phyloP scores from a whole-genome alignment of 2,888 invertebrate species.

The Hedya salicella region DNA sequence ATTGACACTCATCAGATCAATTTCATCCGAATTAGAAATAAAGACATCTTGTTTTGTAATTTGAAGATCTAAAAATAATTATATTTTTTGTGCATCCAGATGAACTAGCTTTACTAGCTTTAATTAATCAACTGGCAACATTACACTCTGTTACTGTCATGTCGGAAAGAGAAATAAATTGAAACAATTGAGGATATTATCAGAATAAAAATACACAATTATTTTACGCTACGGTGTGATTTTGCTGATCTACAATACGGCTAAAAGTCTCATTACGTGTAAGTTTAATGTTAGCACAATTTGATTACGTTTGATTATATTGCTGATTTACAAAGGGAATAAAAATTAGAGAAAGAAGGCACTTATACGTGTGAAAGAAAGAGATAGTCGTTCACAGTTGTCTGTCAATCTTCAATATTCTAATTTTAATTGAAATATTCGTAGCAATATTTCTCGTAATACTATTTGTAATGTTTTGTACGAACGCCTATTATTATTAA shows the following conservation, averaged over 20 bases:
- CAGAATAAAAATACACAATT: constrained; percentile 52
- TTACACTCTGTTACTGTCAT: constrained; percentile 40
- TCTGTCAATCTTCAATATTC: constrained; percentile 55
- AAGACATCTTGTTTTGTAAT: too few relatives aligned
- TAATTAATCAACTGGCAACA: constrained; percentile 31
- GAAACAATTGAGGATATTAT: constrained; percentile 62
- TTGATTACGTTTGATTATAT: constrained; percentile 20
- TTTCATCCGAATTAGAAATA: too few relatives aligned
- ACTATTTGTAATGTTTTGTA: not conserved
- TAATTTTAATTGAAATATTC: constrained; percentile 42
- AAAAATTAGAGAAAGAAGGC: constrained; percentile 40
- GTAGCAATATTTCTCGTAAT: constrained; percentile 20
- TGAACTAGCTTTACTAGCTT: not conserved
- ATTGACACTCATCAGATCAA: too few relatives aligned
- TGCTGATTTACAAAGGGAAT: constrained; percentile 41
- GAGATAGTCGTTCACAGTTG: constrained; percentile 51
- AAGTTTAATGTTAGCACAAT: constrained; percentile 47
- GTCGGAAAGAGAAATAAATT: constrained; percentile 54
- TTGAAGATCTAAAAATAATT: not conserved
- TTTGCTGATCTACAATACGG: constrained; percentile 51
- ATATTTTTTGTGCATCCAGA: not conserved
- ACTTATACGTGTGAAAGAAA: constrained; percentile 50
- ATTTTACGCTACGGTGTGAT: constrained; percentile 51
- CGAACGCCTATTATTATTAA: not conserved
- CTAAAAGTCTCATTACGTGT: constrained; percentile 52